Percentiles rank a stretch among this genome's conserved stretches.
Conservation (phyloP, 2,888 invertebrate species). For the Mimas tiliae region DNA sequence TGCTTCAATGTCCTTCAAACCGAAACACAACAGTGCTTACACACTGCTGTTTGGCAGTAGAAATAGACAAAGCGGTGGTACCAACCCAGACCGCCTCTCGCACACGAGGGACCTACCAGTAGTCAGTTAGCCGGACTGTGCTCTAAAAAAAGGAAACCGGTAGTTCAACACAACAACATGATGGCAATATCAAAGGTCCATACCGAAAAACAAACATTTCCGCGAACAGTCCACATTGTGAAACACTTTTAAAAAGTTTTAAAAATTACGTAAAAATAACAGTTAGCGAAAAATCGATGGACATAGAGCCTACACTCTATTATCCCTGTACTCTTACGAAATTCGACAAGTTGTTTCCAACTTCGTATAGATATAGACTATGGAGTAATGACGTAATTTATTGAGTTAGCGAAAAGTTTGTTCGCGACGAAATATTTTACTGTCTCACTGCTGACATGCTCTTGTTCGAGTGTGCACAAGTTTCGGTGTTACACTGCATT, state of each 20-base stretch:
- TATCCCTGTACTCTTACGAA: not conserved
- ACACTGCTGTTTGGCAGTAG: too few species aligned
- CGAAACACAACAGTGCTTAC: too few species aligned
- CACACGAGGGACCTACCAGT: too few species aligned
- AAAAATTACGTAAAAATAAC: not conserved
- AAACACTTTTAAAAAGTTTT: slow-evolving; percentile 7
- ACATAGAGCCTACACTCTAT: not conserved
- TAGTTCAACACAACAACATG: too few species aligned
- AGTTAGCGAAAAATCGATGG: not conserved
- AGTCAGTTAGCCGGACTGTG: too few species aligned
- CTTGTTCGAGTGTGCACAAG: slow-evolving; percentile 58
- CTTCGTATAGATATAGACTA: not conserved
- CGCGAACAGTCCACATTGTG: not conserved
- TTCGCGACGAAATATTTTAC: slow-evolving; percentile 63
- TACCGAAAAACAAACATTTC: not conserved
- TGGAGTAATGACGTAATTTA: slow-evolving; percentile 57
- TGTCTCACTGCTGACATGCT: slow-evolving; percentile 37
- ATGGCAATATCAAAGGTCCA: not conserved
- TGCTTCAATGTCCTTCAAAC: too few species aligned
- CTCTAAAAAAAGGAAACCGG: too few species aligned
- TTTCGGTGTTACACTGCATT: slow-evolving; percentile 65
- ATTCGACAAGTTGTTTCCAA: slow-evolving; percentile 9
- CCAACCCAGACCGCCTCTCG: too few species aligned
- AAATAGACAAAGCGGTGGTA: too few species aligned
- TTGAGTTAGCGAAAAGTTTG: slow-evolving; percentile 54